These are phyloP conservation scores for Ellobium chinense DNA, from an alignment of 2,888 invertebrate species.

Conservation along the genomic window DNA sequence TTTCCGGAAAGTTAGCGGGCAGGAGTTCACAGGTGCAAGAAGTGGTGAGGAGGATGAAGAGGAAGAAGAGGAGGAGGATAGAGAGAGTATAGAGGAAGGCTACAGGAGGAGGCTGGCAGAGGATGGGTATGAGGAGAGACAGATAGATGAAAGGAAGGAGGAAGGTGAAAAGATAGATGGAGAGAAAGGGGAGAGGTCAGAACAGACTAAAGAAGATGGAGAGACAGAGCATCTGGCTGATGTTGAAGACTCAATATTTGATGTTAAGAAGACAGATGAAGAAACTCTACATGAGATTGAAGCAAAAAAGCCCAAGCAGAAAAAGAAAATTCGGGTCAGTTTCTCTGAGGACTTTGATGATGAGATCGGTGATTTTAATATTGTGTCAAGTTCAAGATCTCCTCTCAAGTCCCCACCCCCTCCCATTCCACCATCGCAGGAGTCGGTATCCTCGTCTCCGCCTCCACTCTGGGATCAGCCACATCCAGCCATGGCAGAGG, in stretches of 20 bases:
- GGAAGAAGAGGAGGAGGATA: not conserved
- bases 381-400: slow-evolving; percentile 27
- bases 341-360: slow-evolving; percentile 45
- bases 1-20: slow-evolving; percentile 63
- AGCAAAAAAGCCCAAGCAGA: not conserved
- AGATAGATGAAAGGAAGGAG: not conserved
- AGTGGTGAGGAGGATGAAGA: not conserved
- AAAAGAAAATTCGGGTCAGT: slow-evolving; percentile 43
- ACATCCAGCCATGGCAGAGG: not conserved
- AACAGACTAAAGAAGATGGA: not conserved
- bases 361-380: slow-evolving; percentile 32
- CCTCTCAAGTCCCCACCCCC: slow-evolving; percentile 37
- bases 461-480: not conserved
- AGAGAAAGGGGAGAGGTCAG: not conserved
- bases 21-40: slow-evolving; percentile 20
- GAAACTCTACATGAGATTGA: not conserved
- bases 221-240: not conserved
- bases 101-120: not conserved
- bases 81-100: not conserved
- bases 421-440: not conserved
- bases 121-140: not conserved
- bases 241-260: not conserved
- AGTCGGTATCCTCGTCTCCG: not conserved
- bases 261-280: not conserved
- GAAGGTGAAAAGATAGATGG: not conserved